phyloP scores from a whole-genome alignment of 2,888 invertebrate species.

The Protonemura montana region DNA sequence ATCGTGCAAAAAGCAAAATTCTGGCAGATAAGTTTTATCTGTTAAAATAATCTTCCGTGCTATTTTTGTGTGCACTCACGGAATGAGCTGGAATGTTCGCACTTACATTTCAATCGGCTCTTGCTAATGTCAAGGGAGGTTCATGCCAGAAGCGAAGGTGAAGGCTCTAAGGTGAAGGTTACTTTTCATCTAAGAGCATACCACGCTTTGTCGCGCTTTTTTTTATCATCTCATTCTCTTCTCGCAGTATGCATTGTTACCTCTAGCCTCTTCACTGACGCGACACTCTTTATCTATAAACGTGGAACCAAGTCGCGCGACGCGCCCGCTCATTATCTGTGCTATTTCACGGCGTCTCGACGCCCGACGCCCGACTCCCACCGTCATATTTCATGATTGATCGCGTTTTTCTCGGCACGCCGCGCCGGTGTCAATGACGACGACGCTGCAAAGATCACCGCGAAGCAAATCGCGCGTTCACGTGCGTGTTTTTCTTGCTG shows the following conservation, averaged over 20 bases:
- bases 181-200: constrained; percentile 3
- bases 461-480: background rate
- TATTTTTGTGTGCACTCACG: background rate
- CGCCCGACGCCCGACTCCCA: background rate
- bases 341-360: background rate
- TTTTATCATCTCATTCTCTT: background rate
- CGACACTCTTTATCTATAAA: constrained; percentile 2
- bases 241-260: background rate
- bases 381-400: background rate
- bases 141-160: background rate
- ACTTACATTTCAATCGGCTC: background rate
- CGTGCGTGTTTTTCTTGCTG: background rate
- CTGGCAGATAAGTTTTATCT: background rate
- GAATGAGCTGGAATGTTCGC: background rate
- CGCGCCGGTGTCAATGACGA: background rate
- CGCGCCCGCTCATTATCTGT: background rate
- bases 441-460: background rate
- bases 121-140: background rate
- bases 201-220: background rate
- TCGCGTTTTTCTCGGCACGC: background rate
- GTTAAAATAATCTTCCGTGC: background rate
- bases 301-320: background rate
- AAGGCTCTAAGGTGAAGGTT: background rate
- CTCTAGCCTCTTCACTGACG: background rate
- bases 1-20: background rate